These are phyloP conservation scores for Malacoctenus gilli DNA, from an alignment of 2,797 vertebrate genomes.

Conservation along the genomic window DNA sequence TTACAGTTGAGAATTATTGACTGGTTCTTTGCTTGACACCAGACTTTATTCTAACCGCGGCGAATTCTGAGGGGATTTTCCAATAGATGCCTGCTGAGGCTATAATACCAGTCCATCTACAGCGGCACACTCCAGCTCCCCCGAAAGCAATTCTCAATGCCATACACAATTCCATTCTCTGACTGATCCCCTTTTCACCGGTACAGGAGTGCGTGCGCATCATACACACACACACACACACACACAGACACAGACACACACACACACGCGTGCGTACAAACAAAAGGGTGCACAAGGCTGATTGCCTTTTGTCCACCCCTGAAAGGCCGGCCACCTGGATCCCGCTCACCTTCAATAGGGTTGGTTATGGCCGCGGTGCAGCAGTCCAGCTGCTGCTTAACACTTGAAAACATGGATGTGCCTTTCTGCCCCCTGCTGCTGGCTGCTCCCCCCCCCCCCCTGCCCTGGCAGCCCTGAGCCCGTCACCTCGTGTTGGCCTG, in stretches of 20 bases:
- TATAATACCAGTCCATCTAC: constrained; percentile 63
- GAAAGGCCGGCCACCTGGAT: constrained; percentile 71
- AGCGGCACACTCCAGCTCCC: constrained; percentile 54
- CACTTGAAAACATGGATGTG: constrained; percentile 45
- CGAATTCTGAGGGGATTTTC: constrained; percentile 69
- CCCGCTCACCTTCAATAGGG: constrained; percentile 69
- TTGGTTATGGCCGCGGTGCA: constrained; percentile 64
- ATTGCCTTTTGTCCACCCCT: constrained; percentile 72
- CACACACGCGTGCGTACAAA: constrained; percentile 34
- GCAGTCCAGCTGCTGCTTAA: constrained; percentile 62
- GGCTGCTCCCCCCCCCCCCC: constrained; percentile 18
- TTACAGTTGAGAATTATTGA: constrained; percentile 67
- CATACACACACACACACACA: constrained; percentile 2
- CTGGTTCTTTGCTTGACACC: constrained; percentile 49
- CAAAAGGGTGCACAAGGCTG: constrained; percentile 48
- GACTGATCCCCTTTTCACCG: constrained; percentile 51
- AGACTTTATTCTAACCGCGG: constrained; percentile 68
- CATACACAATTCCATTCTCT: constrained; percentile 59
- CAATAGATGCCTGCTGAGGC: constrained; percentile 64
- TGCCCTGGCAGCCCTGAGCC: constrained; percentile 28
- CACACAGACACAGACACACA: constrained; percentile 21
- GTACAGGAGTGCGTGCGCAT: constrained; percentile 37
- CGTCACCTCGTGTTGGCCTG: constrained; percentile 39
- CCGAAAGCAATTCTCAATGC: constrained; percentile 68
- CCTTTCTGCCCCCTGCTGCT: constrained; percentile 19